phyloP scores from a whole-genome alignment of 1,140 invertebrate species.

The Zaprionus inermis region DNA sequence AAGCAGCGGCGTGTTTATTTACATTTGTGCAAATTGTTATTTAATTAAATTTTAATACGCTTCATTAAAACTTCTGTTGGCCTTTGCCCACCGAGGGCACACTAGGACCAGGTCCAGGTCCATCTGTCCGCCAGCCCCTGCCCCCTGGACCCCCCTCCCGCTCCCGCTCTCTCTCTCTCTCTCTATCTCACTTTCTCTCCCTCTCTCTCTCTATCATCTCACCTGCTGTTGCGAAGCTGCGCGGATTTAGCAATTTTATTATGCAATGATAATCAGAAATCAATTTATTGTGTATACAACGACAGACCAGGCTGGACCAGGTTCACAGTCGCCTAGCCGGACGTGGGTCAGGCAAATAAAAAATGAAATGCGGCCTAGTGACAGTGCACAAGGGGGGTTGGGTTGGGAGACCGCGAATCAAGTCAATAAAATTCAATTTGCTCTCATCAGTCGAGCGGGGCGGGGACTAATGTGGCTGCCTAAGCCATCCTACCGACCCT shows the following conservation, averaged over 20 bases:
- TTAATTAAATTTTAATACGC: conserved; percentile 82
- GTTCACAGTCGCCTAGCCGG: background rate
- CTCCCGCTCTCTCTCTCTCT: too few species aligned
- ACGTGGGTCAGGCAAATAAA: conserved; percentile 27
- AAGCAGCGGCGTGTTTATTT: conserved; percentile 76
- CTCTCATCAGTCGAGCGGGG: conserved; percentile 61
- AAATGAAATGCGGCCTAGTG: conserved; percentile 40
- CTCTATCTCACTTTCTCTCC: too few species aligned
- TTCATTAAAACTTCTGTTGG: conserved; percentile 74
- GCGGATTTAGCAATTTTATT: conserved; percentile 67
- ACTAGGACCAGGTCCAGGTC: background rate
- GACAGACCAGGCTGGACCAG: background rate
- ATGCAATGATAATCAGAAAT: conserved; percentile 80
- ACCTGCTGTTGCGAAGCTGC: background rate
- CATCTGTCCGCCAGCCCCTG: background rate
- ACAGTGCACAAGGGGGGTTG: background rate
- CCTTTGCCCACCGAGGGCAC: conserved; percentile 2
- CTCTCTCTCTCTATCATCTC: too few species aligned
- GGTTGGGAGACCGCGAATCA: conserved; percentile 37
- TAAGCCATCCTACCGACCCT: background rate
- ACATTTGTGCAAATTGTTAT: conserved; percentile 80
- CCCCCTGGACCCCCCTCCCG: too few species aligned
- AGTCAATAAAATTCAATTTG: conserved; percentile 80
- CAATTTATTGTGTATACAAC: conserved; percentile 68
- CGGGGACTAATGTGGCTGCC: conserved; percentile 32